A percentile compares a stretch with the other conserved stretches of the same genome.
phyloP scores from a whole-genome alignment of 92 coral and sea anemone genomes.

The Nematostella vectensis region DNA sequence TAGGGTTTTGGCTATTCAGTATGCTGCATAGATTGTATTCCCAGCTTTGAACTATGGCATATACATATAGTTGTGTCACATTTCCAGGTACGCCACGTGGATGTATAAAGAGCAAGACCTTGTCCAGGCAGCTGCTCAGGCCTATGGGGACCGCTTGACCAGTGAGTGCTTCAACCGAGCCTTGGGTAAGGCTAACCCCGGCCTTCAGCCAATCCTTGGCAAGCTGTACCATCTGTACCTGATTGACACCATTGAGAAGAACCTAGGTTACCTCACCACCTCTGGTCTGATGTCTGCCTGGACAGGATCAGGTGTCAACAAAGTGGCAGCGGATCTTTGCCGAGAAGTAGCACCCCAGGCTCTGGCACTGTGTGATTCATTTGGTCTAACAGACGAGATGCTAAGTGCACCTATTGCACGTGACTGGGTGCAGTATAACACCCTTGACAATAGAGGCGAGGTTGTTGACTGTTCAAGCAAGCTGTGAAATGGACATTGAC shows the following conservation, averaged over 20 bases:
- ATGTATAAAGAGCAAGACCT: slow-evolving; percentile 63
- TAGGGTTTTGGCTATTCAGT: too few species aligned
- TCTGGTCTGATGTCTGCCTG: slow-evolving; percentile 44
- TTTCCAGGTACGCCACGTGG: slow-evolving; percentile 56
- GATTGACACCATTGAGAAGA: slow-evolving; percentile 40
- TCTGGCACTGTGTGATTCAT: slow-evolving; percentile 72
- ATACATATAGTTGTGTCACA: too few species aligned
- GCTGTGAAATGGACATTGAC: too few species aligned
- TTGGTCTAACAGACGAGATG: slow-evolving; percentile 61
- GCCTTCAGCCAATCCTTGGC: slow-evolving; percentile 45
- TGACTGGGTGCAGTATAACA: slow-evolving; percentile 76
- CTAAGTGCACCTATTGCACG: slow-evolving; percentile 78
- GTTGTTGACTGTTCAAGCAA: slow-evolving; percentile 13
- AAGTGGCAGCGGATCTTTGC: slow-evolving; percentile 67
- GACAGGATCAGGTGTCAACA: slow-evolving; percentile 53
- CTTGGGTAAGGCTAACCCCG: slow-evolving; percentile 42
- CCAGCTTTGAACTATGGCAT: too few species aligned
- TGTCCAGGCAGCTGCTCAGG: slow-evolving; percentile 72
- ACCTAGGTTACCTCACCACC: slow-evolving; percentile 55
- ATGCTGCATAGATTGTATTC: too few species aligned
- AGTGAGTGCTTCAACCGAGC: slow-evolving; percentile 55
- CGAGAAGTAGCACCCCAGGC: slow-evolving; percentile 68
- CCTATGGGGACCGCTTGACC: slow-evolving; percentile 68
- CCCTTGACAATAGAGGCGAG: slow-evolving; percentile 67
- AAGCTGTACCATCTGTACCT: slow-evolving; percentile 60